These are phyloP conservation scores for Stenoptilia bipunctidactyla DNA, from an alignment of 2,888 invertebrate genomes.

Conservation along the genomic window DNA sequence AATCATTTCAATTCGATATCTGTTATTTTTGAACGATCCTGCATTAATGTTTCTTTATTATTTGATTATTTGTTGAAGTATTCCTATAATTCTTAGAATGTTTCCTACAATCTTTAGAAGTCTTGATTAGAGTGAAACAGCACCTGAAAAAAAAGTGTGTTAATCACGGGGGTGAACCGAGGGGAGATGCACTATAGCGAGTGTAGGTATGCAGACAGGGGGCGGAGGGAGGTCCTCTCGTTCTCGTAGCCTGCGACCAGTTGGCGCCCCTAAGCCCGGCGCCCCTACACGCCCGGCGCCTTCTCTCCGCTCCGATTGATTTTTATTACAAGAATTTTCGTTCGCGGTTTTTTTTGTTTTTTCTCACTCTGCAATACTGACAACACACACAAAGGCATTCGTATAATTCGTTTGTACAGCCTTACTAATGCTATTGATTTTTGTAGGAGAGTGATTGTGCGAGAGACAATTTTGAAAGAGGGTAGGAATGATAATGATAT, in stretches of 20 bases:
- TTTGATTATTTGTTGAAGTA: too few species aligned
- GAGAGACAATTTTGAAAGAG: too few species aligned
- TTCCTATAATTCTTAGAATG: too few species aligned
- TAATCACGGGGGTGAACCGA: conserved; percentile 17
- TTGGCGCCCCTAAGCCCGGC: conserved; percentile 38
- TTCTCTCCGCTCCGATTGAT: conserved; percentile 71
- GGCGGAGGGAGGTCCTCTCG: conserved; percentile 27
- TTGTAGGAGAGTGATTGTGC: conserved; percentile 20
- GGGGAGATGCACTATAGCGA: conserved; percentile 47
- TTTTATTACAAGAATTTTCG: conserved; percentile 72
- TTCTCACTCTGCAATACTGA: conserved; percentile 49
- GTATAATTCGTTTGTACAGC: conserved; percentile 69
- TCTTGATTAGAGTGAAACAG: conserved; percentile 16
- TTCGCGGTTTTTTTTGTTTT: conserved; percentile 65
- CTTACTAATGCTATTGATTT: conserved; percentile 70
- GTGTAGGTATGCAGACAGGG: conserved; percentile 37
- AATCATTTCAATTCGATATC: too few species aligned
- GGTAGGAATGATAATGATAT: too few species aligned
- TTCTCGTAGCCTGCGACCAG: conserved; percentile 37
- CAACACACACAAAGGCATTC: conserved; percentile 62
- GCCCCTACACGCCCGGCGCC: conserved; percentile 28
- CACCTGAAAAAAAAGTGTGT: conserved; percentile 1
- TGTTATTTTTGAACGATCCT: too few species aligned
- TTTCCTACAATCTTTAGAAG: too few species aligned
- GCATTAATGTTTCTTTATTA: too few species aligned